phyloP scores from a whole-genome alignment of 2,888 invertebrate genomes.

The Microchrysa polita region DNA sequence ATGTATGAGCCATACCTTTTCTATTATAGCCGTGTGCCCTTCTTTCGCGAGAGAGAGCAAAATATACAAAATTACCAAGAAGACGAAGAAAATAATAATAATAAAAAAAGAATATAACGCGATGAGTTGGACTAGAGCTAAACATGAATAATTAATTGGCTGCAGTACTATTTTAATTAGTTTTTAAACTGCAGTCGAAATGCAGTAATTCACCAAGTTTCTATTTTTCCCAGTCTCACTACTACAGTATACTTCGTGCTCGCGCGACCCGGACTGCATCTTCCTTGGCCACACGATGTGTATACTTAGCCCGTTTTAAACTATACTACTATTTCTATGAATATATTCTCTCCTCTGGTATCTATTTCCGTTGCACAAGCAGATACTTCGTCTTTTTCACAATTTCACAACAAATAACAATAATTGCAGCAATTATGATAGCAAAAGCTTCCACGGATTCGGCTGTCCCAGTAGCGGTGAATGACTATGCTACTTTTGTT shows the following conservation, averaged over 20 bases:
- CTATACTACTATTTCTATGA: not conserved
- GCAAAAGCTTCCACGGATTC: constrained; percentile 2
- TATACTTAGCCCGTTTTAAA: not conserved
- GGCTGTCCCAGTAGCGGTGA: no score
- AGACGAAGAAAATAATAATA: no score
- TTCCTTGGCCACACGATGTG: not conserved
- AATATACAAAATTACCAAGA: not conserved
- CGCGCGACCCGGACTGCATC: not conserved
- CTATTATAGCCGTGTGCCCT: no score
- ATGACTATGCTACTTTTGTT: no score
- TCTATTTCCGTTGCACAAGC: constrained; percentile 8
- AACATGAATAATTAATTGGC: constrained; percentile 65
- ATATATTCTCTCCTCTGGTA: no score
- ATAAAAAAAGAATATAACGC: constrained; percentile 2
- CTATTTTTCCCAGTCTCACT: constrained; percentile 37
- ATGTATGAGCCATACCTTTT: not conserved
- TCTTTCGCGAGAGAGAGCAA: no score
- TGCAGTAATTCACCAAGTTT: constrained; percentile 50
- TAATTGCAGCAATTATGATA: constrained; percentile 44
- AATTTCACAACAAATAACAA: constrained; percentile 49
- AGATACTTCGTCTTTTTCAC: constrained; percentile 42
- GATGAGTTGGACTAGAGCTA: constrained; percentile 37
- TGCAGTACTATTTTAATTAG: constrained; percentile 66
- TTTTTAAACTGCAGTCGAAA: constrained; percentile 61
- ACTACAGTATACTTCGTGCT: no score